Percentiles rank a stretch among this genome's conserved stretches.
Evolutionary conservation across 2,888 invertebrate species (phyloP).

Genomic region (Eristalis pertinax): DNA sequence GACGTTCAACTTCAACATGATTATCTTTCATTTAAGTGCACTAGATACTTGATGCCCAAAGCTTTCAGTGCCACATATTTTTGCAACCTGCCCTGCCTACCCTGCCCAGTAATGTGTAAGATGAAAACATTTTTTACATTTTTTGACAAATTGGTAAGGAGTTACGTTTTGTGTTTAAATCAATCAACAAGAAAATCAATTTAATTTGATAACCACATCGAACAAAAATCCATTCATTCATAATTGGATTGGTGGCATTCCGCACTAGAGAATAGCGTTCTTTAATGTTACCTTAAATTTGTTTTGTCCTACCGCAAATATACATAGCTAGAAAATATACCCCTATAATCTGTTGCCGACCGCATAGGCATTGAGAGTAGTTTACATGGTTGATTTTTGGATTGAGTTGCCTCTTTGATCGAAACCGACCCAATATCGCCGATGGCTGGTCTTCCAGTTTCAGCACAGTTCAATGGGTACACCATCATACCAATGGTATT

Average conservation of each 20-base stretch:
- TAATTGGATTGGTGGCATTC: constrained; percentile 44
- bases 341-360: constrained; percentile 30
- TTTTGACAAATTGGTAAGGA: neutral
- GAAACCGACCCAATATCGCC: neutral
- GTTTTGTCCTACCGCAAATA: constrained; percentile 37
- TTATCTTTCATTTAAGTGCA: constrained; percentile 9
- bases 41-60: neutral
- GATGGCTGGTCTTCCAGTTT: neutral
- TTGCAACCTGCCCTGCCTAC: too few relatives aligned
- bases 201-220: constrained; percentile 26
- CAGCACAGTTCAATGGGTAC: neutral
- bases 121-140: neutral
- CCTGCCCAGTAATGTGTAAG: neutral
- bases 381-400: neutral
- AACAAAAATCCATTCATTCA: constrained; percentile 28
- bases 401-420: constrained; percentile 40
- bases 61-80: neutral
- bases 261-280: neutral
- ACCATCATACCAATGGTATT: neutral
- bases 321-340: constrained; percentile 19
- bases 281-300: constrained; percentile 38
- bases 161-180: constrained; percentile 29
- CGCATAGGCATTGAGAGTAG: neutral
- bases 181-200: constrained; percentile 49
- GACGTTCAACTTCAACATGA: neutral